Conservation (phyloP, 2,113 vertebrate species). For the Rhea americana region DNA sequence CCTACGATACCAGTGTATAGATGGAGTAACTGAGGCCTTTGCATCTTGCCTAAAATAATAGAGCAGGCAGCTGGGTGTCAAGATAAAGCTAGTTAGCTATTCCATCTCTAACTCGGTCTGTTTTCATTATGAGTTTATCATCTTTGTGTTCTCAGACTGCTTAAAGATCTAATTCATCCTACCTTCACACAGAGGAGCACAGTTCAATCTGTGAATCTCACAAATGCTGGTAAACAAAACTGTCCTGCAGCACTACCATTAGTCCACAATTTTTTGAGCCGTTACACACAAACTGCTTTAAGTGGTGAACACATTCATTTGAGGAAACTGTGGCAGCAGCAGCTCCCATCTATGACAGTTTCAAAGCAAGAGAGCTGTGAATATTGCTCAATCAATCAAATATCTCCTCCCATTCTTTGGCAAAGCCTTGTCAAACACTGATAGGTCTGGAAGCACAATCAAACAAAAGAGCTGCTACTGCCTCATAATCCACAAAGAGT, state of each 20-base stretch:
- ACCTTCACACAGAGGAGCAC: not conserved
- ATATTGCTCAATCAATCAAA: not conserved
- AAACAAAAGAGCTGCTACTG: not conserved
- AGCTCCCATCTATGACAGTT: not conserved
- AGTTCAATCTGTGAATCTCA: not conserved
- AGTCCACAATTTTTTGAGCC: not conserved
- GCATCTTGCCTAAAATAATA: not conserved
- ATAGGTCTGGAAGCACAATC: not conserved
- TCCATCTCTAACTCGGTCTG: fast-evolving
- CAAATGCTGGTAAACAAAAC: not conserved
- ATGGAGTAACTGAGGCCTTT: not conserved
- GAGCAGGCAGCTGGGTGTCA: not conserved
- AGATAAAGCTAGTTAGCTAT: not conserved
- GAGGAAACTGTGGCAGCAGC: not conserved
- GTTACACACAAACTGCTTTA: not conserved
- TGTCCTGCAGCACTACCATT: not conserved
- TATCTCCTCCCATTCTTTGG: fast-evolving
- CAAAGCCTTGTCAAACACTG: not conserved
- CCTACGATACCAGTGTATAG: not conserved
- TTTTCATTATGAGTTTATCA: not conserved
- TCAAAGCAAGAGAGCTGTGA: not conserved
- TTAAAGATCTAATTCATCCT: not conserved
- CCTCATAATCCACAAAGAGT: not conserved
- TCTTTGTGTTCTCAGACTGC: not conserved
- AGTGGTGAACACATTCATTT: not conserved